Evolutionary conservation across 2,113 vertebrate species (phyloP).

Genomic region (Dromas ardeola): DNA sequence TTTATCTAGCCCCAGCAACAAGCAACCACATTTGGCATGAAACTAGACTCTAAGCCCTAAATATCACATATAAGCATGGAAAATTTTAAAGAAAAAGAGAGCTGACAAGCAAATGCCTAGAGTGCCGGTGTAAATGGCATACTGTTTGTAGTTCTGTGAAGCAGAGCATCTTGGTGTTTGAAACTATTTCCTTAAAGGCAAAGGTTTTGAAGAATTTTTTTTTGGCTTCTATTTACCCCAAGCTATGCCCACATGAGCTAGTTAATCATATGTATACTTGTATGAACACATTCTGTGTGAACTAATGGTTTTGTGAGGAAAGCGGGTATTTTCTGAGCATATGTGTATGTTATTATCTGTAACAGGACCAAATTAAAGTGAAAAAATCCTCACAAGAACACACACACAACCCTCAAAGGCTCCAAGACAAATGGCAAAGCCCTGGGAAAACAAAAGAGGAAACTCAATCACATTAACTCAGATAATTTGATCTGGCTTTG

Average conservation of each 20-base stretch:
- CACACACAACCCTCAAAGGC: neutral
- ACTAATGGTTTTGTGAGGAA: neutral
- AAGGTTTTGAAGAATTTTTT: constrained; percentile 24
- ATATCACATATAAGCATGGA: constrained; percentile 14
- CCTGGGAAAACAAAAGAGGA: neutral
- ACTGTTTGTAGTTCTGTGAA: constrained; percentile 59
- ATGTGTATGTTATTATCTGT: neutral
- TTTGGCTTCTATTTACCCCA: constrained; percentile 20
- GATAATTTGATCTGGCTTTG: neutral
- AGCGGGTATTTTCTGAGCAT: neutral
- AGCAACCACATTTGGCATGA: constrained; percentile 42
- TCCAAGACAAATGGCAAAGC: neutral
- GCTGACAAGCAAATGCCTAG: constrained; percentile 66
- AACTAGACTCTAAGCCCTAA: constrained; percentile 43
- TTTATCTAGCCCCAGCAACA: constrained; percentile 14
- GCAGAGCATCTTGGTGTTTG: constrained; percentile 65
- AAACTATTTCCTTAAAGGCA: constrained; percentile 60
- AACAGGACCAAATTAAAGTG: neutral
- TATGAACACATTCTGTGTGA: neutral
- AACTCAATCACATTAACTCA: neutral
- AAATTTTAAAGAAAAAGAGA: constrained; percentile 62
- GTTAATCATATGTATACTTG: neutral
- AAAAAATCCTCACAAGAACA: neutral
- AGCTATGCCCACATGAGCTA: neutral
- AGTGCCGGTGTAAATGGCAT: constrained; percentile 65